Evolutionary conservation across 2,113 vertebrate genomes (phyloP).

Genomic region (Numida meleagris): DNA sequence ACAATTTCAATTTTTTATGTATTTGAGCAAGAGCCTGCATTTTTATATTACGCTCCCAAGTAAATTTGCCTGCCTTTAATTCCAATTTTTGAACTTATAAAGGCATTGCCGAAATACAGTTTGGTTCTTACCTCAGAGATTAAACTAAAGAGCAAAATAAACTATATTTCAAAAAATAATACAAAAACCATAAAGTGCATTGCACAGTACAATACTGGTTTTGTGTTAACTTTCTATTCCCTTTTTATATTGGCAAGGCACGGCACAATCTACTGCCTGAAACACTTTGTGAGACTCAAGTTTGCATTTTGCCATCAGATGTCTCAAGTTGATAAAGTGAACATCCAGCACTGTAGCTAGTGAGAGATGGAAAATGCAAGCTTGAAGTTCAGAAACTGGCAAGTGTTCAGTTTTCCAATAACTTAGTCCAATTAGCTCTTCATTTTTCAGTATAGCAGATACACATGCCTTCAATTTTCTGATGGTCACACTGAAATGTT

Average conservation of each 20-base stretch:
- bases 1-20: not conserved
- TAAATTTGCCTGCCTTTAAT: not conserved
- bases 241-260: not conserved
- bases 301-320: not conserved
- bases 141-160: not conserved
- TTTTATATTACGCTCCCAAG: not conserved
- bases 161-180: not conserved
- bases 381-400: accelerated
- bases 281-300: not conserved
- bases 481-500: not conserved
- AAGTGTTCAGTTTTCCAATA: not conserved
- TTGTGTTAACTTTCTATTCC: not conserved
- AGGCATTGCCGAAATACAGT: not conserved
- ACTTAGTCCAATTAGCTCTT: not conserved
- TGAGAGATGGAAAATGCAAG: not conserved
- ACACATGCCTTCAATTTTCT: not conserved
- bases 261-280: not conserved
- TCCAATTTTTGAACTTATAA: not conserved
- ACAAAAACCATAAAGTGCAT: too few species aligned
- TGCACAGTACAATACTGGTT: not conserved
- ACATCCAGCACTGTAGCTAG: not conserved
- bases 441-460: not conserved
- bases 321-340: not conserved
- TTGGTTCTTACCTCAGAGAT: not conserved
- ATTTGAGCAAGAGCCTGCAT: not conserved